These are phyloP conservation scores for Saimiri boliviensis DNA, from an alignment of 2,113 vertebrate species.

Conservation along the genomic window DNA sequence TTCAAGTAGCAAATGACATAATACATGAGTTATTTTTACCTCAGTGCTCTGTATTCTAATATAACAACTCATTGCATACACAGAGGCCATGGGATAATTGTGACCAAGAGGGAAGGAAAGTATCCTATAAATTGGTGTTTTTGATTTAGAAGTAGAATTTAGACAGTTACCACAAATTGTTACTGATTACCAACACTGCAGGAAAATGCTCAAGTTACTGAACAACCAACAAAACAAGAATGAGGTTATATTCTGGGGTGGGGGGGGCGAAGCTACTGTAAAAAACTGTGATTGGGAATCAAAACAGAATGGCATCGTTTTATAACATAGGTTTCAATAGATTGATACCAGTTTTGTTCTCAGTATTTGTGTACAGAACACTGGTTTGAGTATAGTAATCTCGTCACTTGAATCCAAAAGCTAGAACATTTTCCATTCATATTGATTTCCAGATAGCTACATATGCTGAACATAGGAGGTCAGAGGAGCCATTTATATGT, in stretches of 20 bases:
- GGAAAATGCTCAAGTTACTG: background rate
- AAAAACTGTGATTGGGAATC: background rate
- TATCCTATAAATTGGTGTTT: background rate
- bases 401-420: slow-evolving; percentile 49
- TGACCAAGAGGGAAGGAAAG: background rate
- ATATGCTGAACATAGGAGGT: background rate
- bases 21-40: background rate
- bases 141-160: background rate
- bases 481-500: background rate
- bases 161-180: background rate
- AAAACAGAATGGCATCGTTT: background rate
- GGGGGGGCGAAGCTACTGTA: too few relatives aligned
- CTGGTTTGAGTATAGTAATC: slow-evolving; percentile 38
- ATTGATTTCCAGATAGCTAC: slow-evolving; percentile 47
- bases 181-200: background rate
- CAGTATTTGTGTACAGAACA: slow-evolving; percentile 48
- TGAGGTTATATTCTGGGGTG: background rate
- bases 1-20: background rate
- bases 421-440: background rate
- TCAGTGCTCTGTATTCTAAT: background rate
- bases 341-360: background rate
- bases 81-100: background rate
- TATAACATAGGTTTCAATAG: background rate
- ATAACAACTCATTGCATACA: background rate
- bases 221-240: slow-evolving; percentile 27